A percentile compares a stretch with the other conserved stretches of the same genome.
Evolutionary conservation across 2,113 vertebrate species (phyloP).

Genomic region (Chloebia gouldiae): DNA sequence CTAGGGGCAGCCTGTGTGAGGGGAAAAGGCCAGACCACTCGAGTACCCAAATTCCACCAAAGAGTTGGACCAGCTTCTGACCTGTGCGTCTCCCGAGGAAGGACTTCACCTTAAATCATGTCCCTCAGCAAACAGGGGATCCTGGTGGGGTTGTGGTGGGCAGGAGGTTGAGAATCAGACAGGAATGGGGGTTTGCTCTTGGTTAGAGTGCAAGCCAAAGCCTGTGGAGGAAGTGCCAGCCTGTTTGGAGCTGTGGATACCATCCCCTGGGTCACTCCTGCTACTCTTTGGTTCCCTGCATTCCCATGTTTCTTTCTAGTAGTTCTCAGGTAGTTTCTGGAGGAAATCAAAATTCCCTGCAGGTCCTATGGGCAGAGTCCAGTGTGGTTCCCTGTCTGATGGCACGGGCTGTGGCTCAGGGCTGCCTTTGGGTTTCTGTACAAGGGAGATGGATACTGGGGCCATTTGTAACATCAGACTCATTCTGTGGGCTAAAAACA

Average conservation of each 20-base stretch:
- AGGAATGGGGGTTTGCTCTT: accelerated
- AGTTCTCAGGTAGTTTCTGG: not conserved
- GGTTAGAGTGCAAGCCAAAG: accelerated
- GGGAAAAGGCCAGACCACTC: not conserved
- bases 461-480: not conserved
- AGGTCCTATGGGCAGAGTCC: not conserved
- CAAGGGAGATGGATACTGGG: not conserved
- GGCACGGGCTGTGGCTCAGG: not conserved
- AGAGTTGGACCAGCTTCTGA: not conserved
- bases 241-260: accelerated
- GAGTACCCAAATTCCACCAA: not conserved
- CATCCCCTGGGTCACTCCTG: not conserved
- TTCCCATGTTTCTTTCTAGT: not conserved
- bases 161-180: not conserved
- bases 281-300: not conserved
- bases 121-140: not conserved
- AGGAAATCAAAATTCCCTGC: not conserved
- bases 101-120: not conserved
- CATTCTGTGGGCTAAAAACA: slow-evolving; percentile 18
- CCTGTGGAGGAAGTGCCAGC: not conserved
- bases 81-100: not conserved
- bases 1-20: accelerated
- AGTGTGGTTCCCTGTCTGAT: not conserved
- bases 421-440: not conserved
- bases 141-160: not conserved